Evolutionary conservation across 1,140 invertebrate species (phyloP).

Genomic region (Protaetia brevitarsis): DNA sequence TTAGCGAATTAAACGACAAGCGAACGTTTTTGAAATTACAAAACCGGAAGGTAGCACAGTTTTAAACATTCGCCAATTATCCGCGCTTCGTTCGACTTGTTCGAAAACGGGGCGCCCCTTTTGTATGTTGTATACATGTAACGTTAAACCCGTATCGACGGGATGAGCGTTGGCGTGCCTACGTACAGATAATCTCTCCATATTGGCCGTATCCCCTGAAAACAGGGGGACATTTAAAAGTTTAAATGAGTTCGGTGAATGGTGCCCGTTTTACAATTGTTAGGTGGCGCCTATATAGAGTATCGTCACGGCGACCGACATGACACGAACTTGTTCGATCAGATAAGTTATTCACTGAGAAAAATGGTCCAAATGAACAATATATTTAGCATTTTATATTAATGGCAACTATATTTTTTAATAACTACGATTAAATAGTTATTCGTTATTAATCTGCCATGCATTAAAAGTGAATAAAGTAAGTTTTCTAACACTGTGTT

Average conservation of each 20-base stretch:
- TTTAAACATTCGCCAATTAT: conserved; percentile 2
- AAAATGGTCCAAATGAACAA: no score
- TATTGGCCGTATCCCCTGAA: neutral
- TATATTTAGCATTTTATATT: no score
- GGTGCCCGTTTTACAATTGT: neutral
- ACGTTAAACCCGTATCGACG: neutral
- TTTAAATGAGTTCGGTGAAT: conserved; percentile 1
- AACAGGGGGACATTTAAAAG: neutral
- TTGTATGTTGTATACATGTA: no score
- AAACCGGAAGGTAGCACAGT: neutral
- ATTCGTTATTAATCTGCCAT: no score
- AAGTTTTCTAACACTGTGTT: no score
- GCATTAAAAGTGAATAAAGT: no score
- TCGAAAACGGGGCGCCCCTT: neutral
- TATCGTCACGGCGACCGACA: neutral
- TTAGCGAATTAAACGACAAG: neutral
- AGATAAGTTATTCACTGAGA: neutral
- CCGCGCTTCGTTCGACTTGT: neutral
- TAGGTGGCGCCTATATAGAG: neutral
- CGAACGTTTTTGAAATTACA: neutral
- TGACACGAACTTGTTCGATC: neutral
- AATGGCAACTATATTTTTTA: no score
- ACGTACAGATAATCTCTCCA: neutral
- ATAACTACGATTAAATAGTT: no score
- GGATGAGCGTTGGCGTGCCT: neutral